Conservation (phyloP, 2,888 invertebrate genomes). For the Orgyia antiqua region DNA sequence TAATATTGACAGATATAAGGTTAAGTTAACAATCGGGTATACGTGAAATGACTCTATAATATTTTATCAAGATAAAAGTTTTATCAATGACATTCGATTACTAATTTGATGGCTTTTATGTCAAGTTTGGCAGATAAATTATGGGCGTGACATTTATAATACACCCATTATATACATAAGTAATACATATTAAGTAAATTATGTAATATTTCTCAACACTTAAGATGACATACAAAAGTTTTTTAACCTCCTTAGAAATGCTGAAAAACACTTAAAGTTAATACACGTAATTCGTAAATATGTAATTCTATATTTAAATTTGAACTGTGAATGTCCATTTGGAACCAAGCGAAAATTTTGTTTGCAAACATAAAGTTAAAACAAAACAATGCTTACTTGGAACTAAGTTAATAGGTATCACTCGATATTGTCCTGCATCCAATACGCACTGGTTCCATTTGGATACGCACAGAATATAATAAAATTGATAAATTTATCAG, state of each 20-base stretch:
- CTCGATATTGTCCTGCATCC: constrained; percentile 31
- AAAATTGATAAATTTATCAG: constrained; percentile 11
- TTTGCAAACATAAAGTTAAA: constrained; percentile 14
- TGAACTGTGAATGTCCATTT: constrained; percentile 25
- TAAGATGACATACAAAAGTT: too few species aligned
- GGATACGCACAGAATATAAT: constrained; percentile 22
- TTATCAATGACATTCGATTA: constrained; percentile 14
- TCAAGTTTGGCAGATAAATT: constrained; percentile 6
- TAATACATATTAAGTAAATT: not conserved
- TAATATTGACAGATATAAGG: too few species aligned
- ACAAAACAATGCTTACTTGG: constrained; percentile 29
- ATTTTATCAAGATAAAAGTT: not conserved
- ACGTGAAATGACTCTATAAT: not conserved
- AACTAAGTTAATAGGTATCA: constrained; percentile 22
- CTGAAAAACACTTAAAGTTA: too few species aligned
- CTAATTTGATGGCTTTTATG: constrained; percentile 4
- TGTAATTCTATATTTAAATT: too few species aligned
- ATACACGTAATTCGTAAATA: too few species aligned
- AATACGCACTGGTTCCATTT: constrained; percentile 33
- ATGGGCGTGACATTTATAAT: constrained; percentile 2
- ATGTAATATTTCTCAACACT: too few species aligned
- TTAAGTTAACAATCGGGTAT: too few species aligned
- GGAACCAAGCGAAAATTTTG: constrained; percentile 28
- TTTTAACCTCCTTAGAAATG: too few species aligned
- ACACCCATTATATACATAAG: constrained; percentile 2